Conservation (phyloP, 2,888 invertebrate species). For the Ichneumoninae sp. region DNA sequence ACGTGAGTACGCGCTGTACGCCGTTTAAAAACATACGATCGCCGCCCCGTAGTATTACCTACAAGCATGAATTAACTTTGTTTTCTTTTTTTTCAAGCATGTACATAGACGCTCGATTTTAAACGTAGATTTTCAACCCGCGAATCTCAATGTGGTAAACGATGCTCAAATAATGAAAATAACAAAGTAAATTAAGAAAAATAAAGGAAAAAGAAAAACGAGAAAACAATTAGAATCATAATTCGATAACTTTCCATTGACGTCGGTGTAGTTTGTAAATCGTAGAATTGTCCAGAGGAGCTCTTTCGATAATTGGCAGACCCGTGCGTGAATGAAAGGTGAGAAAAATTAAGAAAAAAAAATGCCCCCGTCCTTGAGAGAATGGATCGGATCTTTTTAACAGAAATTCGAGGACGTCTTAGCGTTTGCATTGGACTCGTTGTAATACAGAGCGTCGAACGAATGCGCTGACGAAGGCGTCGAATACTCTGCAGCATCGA, state of each 20-base stretch:
- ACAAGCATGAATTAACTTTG: neutral
- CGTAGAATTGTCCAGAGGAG: constrained; percentile 2
- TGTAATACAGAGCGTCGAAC: constrained; percentile 28
- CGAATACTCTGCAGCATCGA: constrained; percentile 55
- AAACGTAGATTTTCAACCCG: constrained; percentile 39
- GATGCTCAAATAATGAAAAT: constrained; percentile 57
- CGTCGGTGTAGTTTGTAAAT: constrained; percentile 24
- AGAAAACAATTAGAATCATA: neutral
- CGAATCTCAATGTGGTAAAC: constrained; percentile 55
- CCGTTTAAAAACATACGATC: neutral
- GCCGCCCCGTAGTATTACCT: constrained; percentile 13
- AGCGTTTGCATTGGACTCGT: constrained; percentile 23
- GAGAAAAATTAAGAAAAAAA: neutral
- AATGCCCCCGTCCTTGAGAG: constrained; percentile 30
- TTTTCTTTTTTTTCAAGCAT: constrained; percentile 7
- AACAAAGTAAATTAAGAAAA: constrained; percentile 2
- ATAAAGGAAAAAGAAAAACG: neutral
- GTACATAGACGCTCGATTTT: constrained; percentile 55
- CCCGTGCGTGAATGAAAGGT: constrained; percentile 2
- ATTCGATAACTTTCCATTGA: constrained; percentile 24
- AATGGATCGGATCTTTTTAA: neutral
- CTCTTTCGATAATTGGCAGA: constrained; percentile 12
- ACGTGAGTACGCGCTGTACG: neutral
- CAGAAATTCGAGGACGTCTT: constrained; percentile 28
- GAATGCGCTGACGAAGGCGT: constrained; percentile 62